Evolutionary conservation across 2,888 invertebrate species (phyloP), one percentile per base, ranked within the genome.

Genomic region (Rhimphoctona megacephalus): DNA sequence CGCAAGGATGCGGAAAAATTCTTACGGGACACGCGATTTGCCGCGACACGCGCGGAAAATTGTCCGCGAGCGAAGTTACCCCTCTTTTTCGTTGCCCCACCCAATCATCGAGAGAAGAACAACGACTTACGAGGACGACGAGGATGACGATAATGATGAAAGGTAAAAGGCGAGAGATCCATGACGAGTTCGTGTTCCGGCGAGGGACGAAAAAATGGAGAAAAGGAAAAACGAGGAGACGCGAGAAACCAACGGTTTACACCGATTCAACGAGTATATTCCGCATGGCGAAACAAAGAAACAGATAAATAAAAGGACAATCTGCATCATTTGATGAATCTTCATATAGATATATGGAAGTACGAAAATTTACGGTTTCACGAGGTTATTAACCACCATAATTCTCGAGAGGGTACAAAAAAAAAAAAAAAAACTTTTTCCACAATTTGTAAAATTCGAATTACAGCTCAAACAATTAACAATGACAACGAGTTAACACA

Each of bases 21-120:
- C 86, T 84, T 33, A 64, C 80, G 80, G 80, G 57, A 85, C 83
- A 85, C 88, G 88, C 87, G 88, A 89, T 90, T 90, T 88, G 81
- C 73, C 72, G 89, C 89, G 85, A 82, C 82, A 81, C 82, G 89
- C 87, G 89, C 89, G 89, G 90, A 91, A 90, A 90, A 91, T 90
- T 88, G 87, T 81, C 81, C 81, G 77, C 80, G 73, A 82, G 54
- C 52, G 49, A 54, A 72, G 25, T 82, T 76, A 61, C 25, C 61
- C 70, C 39, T n/a, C 33, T 64, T 22, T 54, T 61, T 72, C 49
- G n/a, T 22, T 25, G 54, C 43, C 49, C 69, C 39, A 43, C 19
- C 76, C 25, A 17, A 43, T 61, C 39, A 30, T 14, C 61, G 46
- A 30, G 43, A 54, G 33, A 76, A 57, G 57, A 61, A 36, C 3